These are phyloP conservation scores for Spheniscus humboldti DNA, from an alignment of 2,797 vertebrate species.

Conservation along the genomic window DNA sequence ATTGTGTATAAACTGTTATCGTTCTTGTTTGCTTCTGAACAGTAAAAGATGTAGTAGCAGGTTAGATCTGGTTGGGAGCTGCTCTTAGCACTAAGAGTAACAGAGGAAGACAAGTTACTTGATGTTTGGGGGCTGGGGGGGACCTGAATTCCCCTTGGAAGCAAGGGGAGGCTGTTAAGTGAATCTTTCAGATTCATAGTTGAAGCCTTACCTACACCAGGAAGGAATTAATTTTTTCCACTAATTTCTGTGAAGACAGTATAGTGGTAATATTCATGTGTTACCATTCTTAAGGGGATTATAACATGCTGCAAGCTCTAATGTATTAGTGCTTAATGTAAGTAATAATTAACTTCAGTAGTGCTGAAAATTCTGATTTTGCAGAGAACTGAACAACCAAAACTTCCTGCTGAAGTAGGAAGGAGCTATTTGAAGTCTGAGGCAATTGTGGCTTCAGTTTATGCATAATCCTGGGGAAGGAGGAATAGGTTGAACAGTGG, in stretches of 20 bases:
- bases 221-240: not conserved
- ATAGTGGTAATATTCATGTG: not conserved
- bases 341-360: not conserved
- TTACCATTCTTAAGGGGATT: not conserved
- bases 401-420: not conserved
- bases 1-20: not conserved
- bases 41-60: not conserved
- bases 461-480: not conserved
- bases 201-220: not conserved
- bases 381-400: not conserved
- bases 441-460: not conserved
- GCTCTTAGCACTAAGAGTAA: rapidly evolving
- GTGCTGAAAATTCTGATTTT: not conserved
- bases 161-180: not conserved
- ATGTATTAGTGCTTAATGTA: not conserved
- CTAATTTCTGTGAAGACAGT: not conserved
- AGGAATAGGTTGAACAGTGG: not conserved
- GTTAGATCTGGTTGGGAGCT: not conserved
- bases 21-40: not conserved
- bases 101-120: not conserved
- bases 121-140: not conserved
- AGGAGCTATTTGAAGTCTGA: not conserved
- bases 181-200: not conserved
- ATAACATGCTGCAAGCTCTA: not conserved
- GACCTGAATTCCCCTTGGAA: not conserved